Base-by-base conservation (phyloP, 2,888 invertebrate genomes). In the Lasioglossum lativentre region DNA sequence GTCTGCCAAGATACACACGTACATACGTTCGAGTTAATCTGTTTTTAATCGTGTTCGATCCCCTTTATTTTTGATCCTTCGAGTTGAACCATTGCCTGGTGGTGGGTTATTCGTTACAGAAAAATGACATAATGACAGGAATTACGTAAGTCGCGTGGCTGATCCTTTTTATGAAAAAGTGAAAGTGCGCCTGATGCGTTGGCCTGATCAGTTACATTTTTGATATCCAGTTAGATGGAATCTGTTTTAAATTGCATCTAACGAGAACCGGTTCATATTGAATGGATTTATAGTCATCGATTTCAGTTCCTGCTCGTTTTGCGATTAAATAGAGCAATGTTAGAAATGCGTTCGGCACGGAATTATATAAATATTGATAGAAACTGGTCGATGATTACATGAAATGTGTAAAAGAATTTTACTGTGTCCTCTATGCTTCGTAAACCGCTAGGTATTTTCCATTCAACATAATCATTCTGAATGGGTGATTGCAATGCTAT, bases 251-350 rank as follows among this genome's bases (percentile, higher is more conserved):
- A 63, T 63, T 63, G 30, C 30, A 30, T 19, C 63, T 30, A 63
- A 63, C 63, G 63, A 63, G 63, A 63, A 63, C 63, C 63, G 63
- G 63, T 63, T 63, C 30, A 63, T 63, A 63, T 63, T 30, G 14
- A 63, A 63, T 30, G 63, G 16, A 38, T 12, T 59, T 30, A 40
- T 8, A 38, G 59, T 66, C 42, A 19, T 38, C 42, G 23, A 59
- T 30, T 23, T 70, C 16, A 30, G 68, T 68, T 68, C 68, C 34
- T 68, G 68, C 19, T 68, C 34, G 34, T 68, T 34, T 63, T 63
- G 16, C 30, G 63, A 63, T 63, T 30, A 63, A 63, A 63, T 63
- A 8, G 30, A 63, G 63, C 63, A 63, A 63, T 63, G 63, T 63
- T 63, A 63, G 30, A 63, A 63, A 63, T 30, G 30, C 30, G 63